A percentile compares a stretch with the other conserved stretches of the same genome.
Evolutionary conservation across 2,888 invertebrate genomes (phyloP).

Genomic region (Nipponacmea schrenckii): DNA sequence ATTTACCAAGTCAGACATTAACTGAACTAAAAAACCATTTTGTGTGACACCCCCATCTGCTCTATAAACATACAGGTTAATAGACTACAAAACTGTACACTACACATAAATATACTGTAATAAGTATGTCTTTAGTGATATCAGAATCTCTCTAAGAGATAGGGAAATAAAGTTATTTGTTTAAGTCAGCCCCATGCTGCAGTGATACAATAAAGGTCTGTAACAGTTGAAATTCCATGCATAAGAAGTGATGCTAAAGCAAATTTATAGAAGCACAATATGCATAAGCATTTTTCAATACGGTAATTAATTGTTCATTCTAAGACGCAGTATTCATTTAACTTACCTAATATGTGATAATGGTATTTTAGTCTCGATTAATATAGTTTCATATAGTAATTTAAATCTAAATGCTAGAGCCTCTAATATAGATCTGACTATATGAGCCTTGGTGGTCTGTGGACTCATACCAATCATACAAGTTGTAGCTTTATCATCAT

Average conservation of each 20-base stretch:
- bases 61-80: slow-evolving; percentile 71
- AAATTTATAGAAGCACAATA: too few species aligned
- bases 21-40: slow-evolving; percentile 90
- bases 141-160: too few species aligned
- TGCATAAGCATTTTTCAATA: too few species aligned
- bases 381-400: slow-evolving; percentile 80
- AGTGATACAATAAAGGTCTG: too few species aligned
- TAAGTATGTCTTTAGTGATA: too few species aligned
- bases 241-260: too few species aligned
- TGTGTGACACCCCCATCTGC: slow-evolving; percentile 96
- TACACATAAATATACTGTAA: too few species aligned
- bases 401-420: slow-evolving; percentile 93
- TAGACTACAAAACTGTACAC: background rate
- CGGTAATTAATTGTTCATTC: too few species aligned
- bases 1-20: slow-evolving; percentile 84
- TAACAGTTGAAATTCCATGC: too few species aligned
- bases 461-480: slow-evolving; percentile 92
- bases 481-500: slow-evolving; percentile 84
- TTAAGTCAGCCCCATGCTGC: too few species aligned
- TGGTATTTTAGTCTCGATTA: slow-evolving; percentile 75
- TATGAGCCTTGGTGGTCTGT: slow-evolving; percentile 89
- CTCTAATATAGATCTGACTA: slow-evolving; percentile 91
- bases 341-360: slow-evolving; percentile 52
- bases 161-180: too few species aligned
- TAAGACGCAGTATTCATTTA: too few species aligned